Conservation (phyloP, 2,888 invertebrate species). For the Unio pictorum region DNA sequence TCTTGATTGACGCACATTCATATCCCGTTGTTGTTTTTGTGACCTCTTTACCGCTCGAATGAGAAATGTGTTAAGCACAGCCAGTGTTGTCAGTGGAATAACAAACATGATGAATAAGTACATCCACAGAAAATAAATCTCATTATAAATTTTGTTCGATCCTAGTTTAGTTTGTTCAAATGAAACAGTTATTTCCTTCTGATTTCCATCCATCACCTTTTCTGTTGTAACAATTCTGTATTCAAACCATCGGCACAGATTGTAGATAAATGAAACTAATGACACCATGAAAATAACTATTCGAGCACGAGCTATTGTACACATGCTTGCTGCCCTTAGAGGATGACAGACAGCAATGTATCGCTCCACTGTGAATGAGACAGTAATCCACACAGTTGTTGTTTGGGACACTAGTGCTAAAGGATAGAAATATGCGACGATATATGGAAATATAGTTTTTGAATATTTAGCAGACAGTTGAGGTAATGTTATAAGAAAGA, state of each 20-base stretch:
- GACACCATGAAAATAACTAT: constrained; percentile 88
- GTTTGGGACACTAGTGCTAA: constrained; percentile 91
- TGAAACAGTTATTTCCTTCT: constrained; percentile 25
- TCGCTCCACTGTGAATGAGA: constrained; percentile 83
- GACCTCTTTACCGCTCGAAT: constrained; percentile 86
- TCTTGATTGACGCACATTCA: constrained; percentile 90
- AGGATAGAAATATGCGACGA: constrained; percentile 75
- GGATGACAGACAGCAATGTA: constrained; percentile 88
- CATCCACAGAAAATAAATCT: constrained; percentile 93
- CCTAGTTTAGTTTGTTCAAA: constrained; percentile 79
- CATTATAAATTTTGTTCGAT: constrained; percentile 80
- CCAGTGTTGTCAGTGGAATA: constrained; percentile 90
- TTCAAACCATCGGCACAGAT: constrained; percentile 80
- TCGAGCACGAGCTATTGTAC: constrained; percentile 89
- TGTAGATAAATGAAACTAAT: constrained; percentile 87
- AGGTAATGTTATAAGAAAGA: constrained; percentile 61
- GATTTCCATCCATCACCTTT: constrained; percentile 12
- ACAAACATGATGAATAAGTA: constrained; percentile 95
- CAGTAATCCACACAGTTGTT: constrained; percentile 90
- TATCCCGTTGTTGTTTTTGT: constrained; percentile 88
- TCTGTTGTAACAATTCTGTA: constrained; percentile 59
- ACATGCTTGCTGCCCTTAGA: constrained; percentile 87
- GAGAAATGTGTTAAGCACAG: constrained; percentile 91
- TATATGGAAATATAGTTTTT: constrained; percentile 52
- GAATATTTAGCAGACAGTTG: constrained; percentile 51